A percentile compares a stretch with the other conserved stretches of the same genome.
Conservation (phyloP, 2,888 invertebrate genomes). For the Calameuta filiformis region DNA sequence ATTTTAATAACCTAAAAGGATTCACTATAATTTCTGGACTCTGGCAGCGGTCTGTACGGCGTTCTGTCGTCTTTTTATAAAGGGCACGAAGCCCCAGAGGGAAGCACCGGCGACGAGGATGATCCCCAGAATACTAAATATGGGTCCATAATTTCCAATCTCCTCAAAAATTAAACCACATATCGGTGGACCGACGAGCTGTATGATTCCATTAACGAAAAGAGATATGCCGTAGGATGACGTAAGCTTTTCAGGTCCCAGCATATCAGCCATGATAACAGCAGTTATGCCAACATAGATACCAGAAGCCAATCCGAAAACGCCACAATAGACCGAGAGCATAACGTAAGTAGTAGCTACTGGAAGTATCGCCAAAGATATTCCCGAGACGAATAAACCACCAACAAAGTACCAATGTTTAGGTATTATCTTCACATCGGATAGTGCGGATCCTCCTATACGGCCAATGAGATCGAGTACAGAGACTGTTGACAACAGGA, state of each 20-base stretch:
- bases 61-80: conserved; percentile 68
- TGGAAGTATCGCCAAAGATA: conserved; percentile 79
- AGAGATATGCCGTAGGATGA: conserved; percentile 88
- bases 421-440: conserved; percentile 80
- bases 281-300: conserved; percentile 88
- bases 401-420: conserved; percentile 87
- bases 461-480: conserved; percentile 84
- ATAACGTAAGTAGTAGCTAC: conserved; percentile 73
- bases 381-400: conserved; percentile 81
- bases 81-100: conserved; percentile 81
- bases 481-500: conserved; percentile 83
- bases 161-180: conserved; percentile 79
- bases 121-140: conserved; percentile 80
- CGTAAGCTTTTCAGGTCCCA: conserved; percentile 85
- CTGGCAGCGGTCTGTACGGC: conserved; percentile 19
- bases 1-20: no score
- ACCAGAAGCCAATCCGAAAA: conserved; percentile 86
- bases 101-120: conserved; percentile 78
- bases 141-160: conserved; percentile 75
- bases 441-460: conserved; percentile 86
- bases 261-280: conserved; percentile 88
- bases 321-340: conserved; percentile 77
- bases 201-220: conserved; percentile 85
- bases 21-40: conserved; percentile 36
- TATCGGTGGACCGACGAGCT: conserved; percentile 85